Percentiles rank a stretch among this genome's conserved stretches.
Evolutionary conservation across 1,140 invertebrate genomes (phyloP).

Genomic region (Plectrocnemia conspersa): DNA sequence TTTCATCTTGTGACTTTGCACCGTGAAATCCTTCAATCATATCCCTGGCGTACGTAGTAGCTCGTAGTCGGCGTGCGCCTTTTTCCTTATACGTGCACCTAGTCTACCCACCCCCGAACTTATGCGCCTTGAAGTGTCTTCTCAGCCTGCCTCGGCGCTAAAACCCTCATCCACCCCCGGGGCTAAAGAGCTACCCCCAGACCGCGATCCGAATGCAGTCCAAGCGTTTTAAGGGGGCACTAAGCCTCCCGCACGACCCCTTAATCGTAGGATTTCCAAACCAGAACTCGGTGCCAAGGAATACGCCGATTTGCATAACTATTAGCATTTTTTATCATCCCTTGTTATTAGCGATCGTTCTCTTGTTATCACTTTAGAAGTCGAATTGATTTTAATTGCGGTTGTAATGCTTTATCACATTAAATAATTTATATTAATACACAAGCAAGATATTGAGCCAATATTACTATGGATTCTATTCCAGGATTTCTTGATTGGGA

Average conservation of each 20-base stretch:
- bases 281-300: constrained; percentile 13
- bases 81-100: background rate
- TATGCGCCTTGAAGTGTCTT: background rate
- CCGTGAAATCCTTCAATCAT: constrained; percentile 4
- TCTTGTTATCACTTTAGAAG: too few relatives aligned
- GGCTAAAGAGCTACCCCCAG: background rate
- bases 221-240: background rate
- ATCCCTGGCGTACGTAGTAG: too few relatives aligned
- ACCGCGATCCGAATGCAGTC: constrained; percentile 3
- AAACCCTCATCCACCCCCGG: too few relatives aligned
- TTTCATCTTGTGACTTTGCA: constrained; percentile 2
- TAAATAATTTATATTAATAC: too few relatives aligned
- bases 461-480: too few relatives aligned
- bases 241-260: constrained; percentile 4
- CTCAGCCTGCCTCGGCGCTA: background rate
- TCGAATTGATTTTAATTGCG: too few relatives aligned
- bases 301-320: constrained; percentile 21
- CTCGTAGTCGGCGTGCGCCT: background rate
- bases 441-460: too few relatives aligned
- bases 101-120: background rate
- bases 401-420: too few relatives aligned
- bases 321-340: constrained; percentile 10
- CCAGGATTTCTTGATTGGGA: too few relatives aligned
- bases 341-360: background rate
- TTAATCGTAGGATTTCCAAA: constrained; percentile 8